Percentiles rank a stretch among this genome's conserved stretches.
phyloP scores from a whole-genome alignment of 35 echinoderm and acorn worm genomes.

The Lytechinus variegatus region DNA sequence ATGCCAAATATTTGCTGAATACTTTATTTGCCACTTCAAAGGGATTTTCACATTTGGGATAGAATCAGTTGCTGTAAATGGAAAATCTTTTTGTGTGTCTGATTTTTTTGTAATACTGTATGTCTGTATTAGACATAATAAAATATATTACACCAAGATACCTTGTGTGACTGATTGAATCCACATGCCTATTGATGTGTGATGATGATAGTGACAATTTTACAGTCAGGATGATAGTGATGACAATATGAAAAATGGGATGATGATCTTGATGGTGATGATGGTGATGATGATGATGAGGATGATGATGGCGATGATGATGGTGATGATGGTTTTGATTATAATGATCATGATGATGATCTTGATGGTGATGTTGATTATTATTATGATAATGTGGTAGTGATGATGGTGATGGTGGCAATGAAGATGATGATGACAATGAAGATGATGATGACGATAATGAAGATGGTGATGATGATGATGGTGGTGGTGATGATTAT shows the following conservation, averaged over 20 bases:
- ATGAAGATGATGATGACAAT: background rate
- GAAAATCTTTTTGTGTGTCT: background rate
- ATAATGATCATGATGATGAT: background rate
- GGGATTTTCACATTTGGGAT: background rate
- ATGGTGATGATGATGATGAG: background rate
- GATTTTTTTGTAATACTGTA: background rate
- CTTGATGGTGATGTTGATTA: background rate
- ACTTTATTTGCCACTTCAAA: background rate
- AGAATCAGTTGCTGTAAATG: background rate
- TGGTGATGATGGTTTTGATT: background rate
- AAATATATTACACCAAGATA: background rate
- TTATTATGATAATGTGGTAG: too few species aligned
- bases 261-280: background rate
- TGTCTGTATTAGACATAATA: background rate
- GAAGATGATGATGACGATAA: background rate
- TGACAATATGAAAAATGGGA: background rate
- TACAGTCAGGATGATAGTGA: background rate
- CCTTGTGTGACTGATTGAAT: background rate
- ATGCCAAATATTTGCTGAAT: background rate
- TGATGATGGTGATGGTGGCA: too few species aligned
- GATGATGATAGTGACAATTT: background rate
- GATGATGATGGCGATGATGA: background rate
- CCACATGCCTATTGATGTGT: background rate
- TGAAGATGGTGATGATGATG: background rate
- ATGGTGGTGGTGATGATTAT: background rate